Conservation (phyloP, 2,797 vertebrate genomes). For the Manis pentadactyla region DNA sequence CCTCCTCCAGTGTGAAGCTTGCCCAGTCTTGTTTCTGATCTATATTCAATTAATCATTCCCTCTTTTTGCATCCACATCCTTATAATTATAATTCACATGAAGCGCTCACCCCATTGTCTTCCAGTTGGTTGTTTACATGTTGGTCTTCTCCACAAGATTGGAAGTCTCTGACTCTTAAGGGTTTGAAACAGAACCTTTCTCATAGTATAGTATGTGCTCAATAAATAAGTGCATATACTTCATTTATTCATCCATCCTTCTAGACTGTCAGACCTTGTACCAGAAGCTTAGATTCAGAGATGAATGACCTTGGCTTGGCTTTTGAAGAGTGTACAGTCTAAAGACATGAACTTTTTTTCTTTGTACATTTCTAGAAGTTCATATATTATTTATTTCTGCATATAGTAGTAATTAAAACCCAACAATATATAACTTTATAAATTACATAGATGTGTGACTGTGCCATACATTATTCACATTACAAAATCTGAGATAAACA, state of each 20-base stretch:
- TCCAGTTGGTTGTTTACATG: neutral
- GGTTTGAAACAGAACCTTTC: neutral
- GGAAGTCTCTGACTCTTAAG: neutral
- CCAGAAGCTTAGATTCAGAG: neutral
- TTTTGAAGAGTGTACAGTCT: neutral
- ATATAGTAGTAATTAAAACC: neutral
- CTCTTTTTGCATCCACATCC: neutral
- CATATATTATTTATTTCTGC: neutral
- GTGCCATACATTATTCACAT: slow-evolving; percentile 4
- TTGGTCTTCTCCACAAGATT: neutral
- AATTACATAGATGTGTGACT: neutral
- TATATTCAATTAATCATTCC: neutral
- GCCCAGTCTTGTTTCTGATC: neutral
- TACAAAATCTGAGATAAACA: neutral
- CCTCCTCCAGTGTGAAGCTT: neutral
- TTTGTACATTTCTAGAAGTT: neutral
- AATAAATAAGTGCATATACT: neutral
- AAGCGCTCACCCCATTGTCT: neutral
- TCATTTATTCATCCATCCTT: neutral
- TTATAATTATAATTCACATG: neutral
- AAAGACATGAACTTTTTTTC: neutral
- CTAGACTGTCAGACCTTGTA: neutral
- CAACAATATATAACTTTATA: slow-evolving; percentile 20
- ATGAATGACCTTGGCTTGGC: neutral
- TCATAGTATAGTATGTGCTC: too few relatives aligned